Evolutionary conservation across 2,888 invertebrate genomes (phyloP), one percentile per base, ranked within the genome.

Genomic region (Pyrrhia umbra): DNA sequence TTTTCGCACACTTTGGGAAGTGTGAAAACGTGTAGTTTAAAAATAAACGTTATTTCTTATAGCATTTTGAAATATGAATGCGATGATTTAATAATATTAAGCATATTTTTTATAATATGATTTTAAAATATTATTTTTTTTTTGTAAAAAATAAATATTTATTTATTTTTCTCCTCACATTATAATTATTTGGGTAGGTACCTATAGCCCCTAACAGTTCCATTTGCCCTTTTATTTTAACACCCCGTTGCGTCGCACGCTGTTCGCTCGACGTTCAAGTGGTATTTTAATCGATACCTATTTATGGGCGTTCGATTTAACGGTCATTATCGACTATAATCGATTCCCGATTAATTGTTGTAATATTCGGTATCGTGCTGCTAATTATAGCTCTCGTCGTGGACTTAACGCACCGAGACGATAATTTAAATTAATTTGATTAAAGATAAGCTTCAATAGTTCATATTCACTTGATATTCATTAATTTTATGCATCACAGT

Each of bases 241-340:
- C 47, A 65, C 63, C 57, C 55, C 18, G 61, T 68, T 46, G 58
- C 54, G 49, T 47, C 57, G 15, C 62, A 56, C 57, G 67, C 62
- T 47, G 43, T 54, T 30, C 52, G 49, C 21, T 47, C 40, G 21
- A 40, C 42, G 13, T 40, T 37, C 10, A 25, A 57, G 23, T 50
- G 52, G 75, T 62, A 75, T 80, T 82, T 77, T 79, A 84, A 83
- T 83, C 73, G 77, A 81, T 79, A 72, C 67, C 81, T 78, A 79
- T 83, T 81, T 79, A 82, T 55, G 76, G 80, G 51, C 68, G 56
- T 65, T 80, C 78, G 63, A 85, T 83, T 82, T 77, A 64, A 77
- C 80, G 81, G 74, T 57, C 50, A 81, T 80, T 79, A 80, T 77
- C 67, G 55, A 9, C 23, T 37, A 30, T 68, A 77, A 79, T 77